A percentile compares a stretch with the other conserved stretches of the same genome.
Conservation (phyloP, 2,888 invertebrate genomes). For the Helobdella robusta region DNA sequence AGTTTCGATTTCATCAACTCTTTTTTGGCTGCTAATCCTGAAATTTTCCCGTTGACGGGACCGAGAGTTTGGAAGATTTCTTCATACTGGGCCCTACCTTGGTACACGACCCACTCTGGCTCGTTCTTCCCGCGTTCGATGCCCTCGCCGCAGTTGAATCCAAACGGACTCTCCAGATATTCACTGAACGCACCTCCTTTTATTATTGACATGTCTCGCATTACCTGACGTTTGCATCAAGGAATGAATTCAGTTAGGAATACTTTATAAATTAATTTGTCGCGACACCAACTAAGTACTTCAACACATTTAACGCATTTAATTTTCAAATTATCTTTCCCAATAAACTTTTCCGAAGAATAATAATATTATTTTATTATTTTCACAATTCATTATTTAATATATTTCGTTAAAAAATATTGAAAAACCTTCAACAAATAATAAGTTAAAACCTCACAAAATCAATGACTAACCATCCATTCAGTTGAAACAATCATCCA, state of each 20-base stretch:
- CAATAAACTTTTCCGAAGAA: too few relatives aligned
- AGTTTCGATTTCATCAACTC: constrained; percentile 93
- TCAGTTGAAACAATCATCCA: too few relatives aligned
- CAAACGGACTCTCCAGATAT: constrained; percentile 60
- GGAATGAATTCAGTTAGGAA: background rate
- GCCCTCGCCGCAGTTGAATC: constrained; percentile 61
- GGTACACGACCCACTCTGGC: constrained; percentile 89
- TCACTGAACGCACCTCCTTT: constrained; percentile 92
- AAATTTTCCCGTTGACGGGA: constrained; percentile 86
- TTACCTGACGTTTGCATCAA: background rate
- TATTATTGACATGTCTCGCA: constrained; percentile 37
- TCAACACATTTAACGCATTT: too few relatives aligned
- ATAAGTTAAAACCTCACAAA: too few relatives aligned
- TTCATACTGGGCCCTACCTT: constrained; percentile 79
- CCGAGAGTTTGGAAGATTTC: constrained; percentile 54
- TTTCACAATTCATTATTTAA: too few relatives aligned
- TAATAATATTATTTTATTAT: too few relatives aligned
- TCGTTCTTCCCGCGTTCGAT: constrained; percentile 89
- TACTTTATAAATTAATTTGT: too few relatives aligned
- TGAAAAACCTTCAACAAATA: too few relatives aligned
- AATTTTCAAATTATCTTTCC: too few relatives aligned
- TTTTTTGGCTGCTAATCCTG: constrained; percentile 73
- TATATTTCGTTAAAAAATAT: too few relatives aligned
- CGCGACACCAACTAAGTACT: too few relatives aligned
- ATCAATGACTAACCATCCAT: too few relatives aligned